Percentiles rank a stretch among this genome's conserved stretches.
phyloP scores from a whole-genome alignment of 53 echinoderm and acorn worm genomes.

The Holothuria leucospilota region DNA sequence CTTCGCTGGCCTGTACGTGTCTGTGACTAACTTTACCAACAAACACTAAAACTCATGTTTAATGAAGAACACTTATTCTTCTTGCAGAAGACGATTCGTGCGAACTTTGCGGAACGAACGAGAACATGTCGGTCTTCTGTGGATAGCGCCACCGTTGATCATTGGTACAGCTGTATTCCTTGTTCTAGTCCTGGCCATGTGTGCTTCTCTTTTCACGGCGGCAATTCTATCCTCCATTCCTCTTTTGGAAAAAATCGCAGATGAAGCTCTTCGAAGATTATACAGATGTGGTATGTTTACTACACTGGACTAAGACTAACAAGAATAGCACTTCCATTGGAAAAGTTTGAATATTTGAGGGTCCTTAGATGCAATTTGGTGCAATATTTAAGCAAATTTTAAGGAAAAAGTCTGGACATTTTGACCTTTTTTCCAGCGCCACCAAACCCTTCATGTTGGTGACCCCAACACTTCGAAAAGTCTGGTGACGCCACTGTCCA shows the following conservation, averaged over 20 bases:
- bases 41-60: not conserved
- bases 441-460: no score
- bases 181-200: not conserved
- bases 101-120: conserved; percentile 36
- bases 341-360: no score
- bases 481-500: no score
- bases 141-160: conserved; percentile 11
- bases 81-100: not conserved
- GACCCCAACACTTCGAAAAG: no score
- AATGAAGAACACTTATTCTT: not conserved
- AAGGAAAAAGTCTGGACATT: no score
- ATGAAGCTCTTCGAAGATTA: not conserved
- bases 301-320: no score
- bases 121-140: conserved; percentile 48
- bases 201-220: not conserved
- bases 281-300: not conserved
- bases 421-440: no score
- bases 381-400: no score
- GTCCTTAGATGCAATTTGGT: no score
- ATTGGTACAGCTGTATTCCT: not conserved
- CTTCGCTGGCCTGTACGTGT: no score
- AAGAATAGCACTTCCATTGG: no score
- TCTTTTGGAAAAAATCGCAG: not conserved
- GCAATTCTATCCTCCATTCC: not conserved
- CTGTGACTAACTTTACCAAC: no score